Evolutionary conservation across 2,113 vertebrate genomes (phyloP), one percentile per base, ranked within the genome.

Genomic region (Malurus cyaneus): DNA sequence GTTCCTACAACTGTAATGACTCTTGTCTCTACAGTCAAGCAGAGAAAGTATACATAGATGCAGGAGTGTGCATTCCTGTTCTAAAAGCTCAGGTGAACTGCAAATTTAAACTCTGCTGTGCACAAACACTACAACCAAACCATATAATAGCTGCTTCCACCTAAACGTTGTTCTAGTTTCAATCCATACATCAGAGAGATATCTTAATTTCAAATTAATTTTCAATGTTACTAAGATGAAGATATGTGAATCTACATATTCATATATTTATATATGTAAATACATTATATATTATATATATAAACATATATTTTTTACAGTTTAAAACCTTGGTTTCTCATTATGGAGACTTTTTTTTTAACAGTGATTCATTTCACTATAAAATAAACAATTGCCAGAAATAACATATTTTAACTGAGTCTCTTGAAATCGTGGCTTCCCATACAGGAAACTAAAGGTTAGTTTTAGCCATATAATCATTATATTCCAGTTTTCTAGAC

Each of bases 351-450:
- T 71, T 65, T 60, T 76, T 94, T 82, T 76, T 82, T 3, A 82
- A 56, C 12, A n/a, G 32, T 80, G 74, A 25, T 80, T 56, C 42
- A 72, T 62, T 77, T 93, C 57, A 41, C 41, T 65, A 9, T 39
- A 91, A 73, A 86, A 94, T 84, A 67, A 82, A 76, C 11, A 61
- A 66, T 77, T 72, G 53, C 89, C 74, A 71, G 31, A 91, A 93
- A 88, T 85, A 91, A 74, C 61, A 60, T 90, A 39, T 94, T 95
- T 91, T 95, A 85, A 62, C 54, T 64, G 65, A 92, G 62, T 94
- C 82, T 92, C 87, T 96, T 88, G 89, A 85, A 94, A 94, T 70
- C 80, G 62, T 2, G 0, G 8, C 5, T 86, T 93, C 80, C 82
- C 78, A 84, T 69, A 46, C 54, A 65, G 20, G 42, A 96, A 89